These are phyloP conservation scores for Timema cristinae DNA, from an alignment of 2,888 invertebrate genomes.

Conservation along the genomic window DNA sequence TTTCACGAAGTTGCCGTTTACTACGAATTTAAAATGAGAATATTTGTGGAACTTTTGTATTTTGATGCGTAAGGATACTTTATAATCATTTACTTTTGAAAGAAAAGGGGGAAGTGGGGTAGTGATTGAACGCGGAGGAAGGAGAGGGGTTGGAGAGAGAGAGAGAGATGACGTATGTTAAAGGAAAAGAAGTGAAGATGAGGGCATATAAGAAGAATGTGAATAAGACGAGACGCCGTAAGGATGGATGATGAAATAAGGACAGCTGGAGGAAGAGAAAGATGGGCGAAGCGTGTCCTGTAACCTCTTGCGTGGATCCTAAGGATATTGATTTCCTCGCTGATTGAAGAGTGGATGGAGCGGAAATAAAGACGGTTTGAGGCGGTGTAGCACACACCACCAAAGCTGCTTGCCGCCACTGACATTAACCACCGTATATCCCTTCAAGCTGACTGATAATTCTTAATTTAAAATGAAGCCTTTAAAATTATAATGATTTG, in stretches of 20 bases:
- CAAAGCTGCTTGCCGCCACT: too few relatives aligned
- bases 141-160: neutral
- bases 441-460: too few relatives aligned
- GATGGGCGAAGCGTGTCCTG: conserved; percentile 15
- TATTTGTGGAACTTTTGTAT: too few relatives aligned
- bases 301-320: conserved; percentile 17
- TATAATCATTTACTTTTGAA: too few relatives aligned
- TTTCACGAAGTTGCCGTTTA: too few relatives aligned
- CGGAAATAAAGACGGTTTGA: conserved; percentile 28
- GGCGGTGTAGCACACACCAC: conserved; percentile 10
- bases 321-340: conserved; percentile 27
- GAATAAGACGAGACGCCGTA: neutral
- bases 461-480: too few relatives aligned
- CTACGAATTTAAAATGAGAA: too few relatives aligned
- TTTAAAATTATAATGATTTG: too few relatives aligned
- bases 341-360: conserved; percentile 30
- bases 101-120: neutral
- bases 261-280: neutral
- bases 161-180: neutral
- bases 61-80: too few relatives aligned
- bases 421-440: too few relatives aligned
- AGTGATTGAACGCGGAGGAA: neutral
- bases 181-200: conserved; percentile 2
- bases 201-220: neutral
- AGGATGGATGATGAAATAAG: neutral